Base-by-base conservation (phyloP, 1,140 invertebrate species). In the Lethrus apterus region DNA sequence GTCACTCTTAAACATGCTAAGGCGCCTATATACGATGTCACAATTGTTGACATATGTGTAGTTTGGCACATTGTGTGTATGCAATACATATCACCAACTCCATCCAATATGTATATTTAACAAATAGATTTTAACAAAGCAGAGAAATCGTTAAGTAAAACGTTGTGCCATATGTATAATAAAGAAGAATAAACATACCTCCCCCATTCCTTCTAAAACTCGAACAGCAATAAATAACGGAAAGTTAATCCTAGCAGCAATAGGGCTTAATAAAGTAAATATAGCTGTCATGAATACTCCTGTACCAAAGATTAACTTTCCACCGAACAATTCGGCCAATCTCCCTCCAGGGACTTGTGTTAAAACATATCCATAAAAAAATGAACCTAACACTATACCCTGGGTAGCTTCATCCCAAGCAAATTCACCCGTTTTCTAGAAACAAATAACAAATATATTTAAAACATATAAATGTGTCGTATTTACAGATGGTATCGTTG, bases 331-430 rank as follows among this genome's bases (percentile, higher is more conserved):
- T 63, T 88, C 85, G 1, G 86, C 84, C 65, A 90, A 72, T 46
- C 85, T 72, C 0, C 89, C 89, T 29, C 87, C 90, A 7, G 89
- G 88, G 23, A 93, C 76, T 72, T 93, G 90, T 13, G 87, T 90
- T 33, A 86, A 62, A 4, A 91, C 81, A 70, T 91, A 92, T 40
- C 89, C 89, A 60, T 86, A 82, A 68, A 90, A 91, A 69, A 91
- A 92, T 33, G 84, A 81, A 5, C 87, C 85, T 30, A 92, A 69
- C 50, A 93, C 84, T 45, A 89, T 66, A 38, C 86, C 85, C 67
- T 90, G 86, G 7, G 81, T 82, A 42, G 72, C 74, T 64, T 84
- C 78, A 57, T 80, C 76, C 89, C 88, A 92, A 19, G 72, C 71
- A 54, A 90, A 89, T 58, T 86, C 79, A 32, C 85, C 84, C 51